Evolutionary conservation across 2,888 invertebrate species (phyloP).

Genomic region (Galerucella nymphaeae): DNA sequence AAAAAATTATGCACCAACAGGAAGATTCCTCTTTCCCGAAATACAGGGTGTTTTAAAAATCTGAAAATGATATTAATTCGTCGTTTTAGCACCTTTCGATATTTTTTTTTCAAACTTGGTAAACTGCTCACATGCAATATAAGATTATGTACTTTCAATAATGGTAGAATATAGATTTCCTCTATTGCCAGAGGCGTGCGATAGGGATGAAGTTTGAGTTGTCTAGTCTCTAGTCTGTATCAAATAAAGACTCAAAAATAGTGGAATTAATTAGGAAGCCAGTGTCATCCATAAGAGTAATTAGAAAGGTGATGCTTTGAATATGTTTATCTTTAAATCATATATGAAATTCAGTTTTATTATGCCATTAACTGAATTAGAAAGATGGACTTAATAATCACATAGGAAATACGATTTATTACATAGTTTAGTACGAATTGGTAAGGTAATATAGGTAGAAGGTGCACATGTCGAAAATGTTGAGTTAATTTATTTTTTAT

Average conservation of each 20-base stretch:
- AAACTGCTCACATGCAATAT: no score
- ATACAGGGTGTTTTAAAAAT: no score
- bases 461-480: constrained; percentile 6
- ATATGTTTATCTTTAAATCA: background rate
- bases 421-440: background rate
- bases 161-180: no score
- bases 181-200: no score
- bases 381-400: background rate
- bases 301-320: background rate
- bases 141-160: no score
- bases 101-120: no score
- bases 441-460: background rate
- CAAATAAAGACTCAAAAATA: background rate
- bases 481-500: background rate
- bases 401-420: constrained; percentile 11
- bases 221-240: background rate
- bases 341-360: background rate
- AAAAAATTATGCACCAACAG: no score
- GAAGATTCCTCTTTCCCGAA: no score
- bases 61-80: no score
- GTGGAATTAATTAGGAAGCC: background rate
- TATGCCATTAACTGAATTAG: constrained; percentile 13
- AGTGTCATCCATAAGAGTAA: no score
- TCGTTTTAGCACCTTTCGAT: no score
- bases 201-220: no score